Evolutionary conservation across 2,113 vertebrate genomes (phyloP).

Genomic region (Alaudala cheleensis): DNA sequence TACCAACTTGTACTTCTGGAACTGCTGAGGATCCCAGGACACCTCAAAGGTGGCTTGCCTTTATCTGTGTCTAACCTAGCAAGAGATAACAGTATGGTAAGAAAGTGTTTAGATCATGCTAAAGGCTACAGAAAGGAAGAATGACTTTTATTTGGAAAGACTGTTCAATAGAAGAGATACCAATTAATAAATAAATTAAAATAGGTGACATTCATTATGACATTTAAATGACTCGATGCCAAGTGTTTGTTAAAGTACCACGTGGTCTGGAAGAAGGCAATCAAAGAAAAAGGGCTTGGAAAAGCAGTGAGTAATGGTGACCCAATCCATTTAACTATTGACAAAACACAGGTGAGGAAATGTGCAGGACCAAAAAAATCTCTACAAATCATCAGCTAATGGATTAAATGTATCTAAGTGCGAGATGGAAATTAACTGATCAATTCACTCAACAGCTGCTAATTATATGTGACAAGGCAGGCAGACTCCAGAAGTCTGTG

Average conservation of each 20-base stretch:
- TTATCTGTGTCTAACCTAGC: background rate
- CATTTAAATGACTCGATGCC: conserved; percentile 51
- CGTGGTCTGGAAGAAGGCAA: background rate
- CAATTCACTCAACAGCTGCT: conserved; percentile 70
- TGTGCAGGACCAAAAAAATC: conserved; percentile 20
- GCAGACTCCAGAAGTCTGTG: background rate
- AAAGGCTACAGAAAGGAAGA: background rate
- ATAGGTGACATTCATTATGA: conserved; percentile 50
- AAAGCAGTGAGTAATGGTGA: conserved; percentile 38
- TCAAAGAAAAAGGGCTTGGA: conserved; percentile 20
- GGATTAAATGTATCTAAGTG: conserved; percentile 63
- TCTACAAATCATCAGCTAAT: conserved; percentile 64
- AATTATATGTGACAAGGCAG: conserved; percentile 67
- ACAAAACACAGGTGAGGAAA: conserved; percentile 58
- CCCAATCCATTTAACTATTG: conserved; percentile 60
- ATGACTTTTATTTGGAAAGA: conserved; percentile 1
- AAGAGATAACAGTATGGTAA: background rate
- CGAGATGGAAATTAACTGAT: conserved; percentile 67
- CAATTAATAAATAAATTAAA: conserved; percentile 50
- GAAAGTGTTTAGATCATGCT: background rate
- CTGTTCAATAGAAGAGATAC: background rate
- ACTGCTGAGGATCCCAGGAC: background rate
- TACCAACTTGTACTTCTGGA: background rate
- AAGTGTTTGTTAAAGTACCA: conserved; percentile 42
- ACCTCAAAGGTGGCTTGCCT: background rate